phyloP scores from a whole-genome alignment of 2,888 invertebrate genomes.

The Trissolcus japonicus region DNA sequence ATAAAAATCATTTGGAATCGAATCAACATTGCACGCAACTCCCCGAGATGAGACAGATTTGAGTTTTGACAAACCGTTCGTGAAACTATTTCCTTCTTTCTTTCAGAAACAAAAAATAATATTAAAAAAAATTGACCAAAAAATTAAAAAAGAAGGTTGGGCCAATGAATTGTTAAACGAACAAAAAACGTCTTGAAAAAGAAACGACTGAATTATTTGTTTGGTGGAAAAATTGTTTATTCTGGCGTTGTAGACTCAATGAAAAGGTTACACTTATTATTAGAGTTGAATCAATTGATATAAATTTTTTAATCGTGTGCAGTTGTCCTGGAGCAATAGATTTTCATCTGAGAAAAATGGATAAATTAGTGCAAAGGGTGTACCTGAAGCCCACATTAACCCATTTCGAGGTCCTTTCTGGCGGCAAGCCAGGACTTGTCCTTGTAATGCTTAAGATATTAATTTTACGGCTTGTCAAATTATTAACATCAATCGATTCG shows the following conservation, averaged over 20 bases:
- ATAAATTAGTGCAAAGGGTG: conserved; percentile 20
- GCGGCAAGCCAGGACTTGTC: conserved; percentile 26
- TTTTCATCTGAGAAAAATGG: conserved; percentile 14
- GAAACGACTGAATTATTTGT: too few species aligned
- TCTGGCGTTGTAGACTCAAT: conserved; percentile 4
- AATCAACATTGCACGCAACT: conserved; percentile 12
- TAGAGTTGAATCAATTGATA: conserved; percentile 15
- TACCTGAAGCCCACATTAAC: conserved; percentile 18
- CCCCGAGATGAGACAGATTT: not conserved
- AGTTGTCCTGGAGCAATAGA: not conserved
- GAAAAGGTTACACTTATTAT: conserved; percentile 27
- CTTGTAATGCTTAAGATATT: conserved; percentile 33
- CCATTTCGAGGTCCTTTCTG: conserved; percentile 35
- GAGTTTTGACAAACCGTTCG: too few species aligned
- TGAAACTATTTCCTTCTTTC: too few species aligned
- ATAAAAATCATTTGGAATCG: conserved; percentile 27
- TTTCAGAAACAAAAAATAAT: too few species aligned
- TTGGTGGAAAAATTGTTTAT: conserved; percentile 8
- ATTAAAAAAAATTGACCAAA: too few species aligned
- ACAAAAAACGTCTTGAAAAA: too few species aligned
- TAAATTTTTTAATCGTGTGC: not conserved
- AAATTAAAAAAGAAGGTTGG: too few species aligned
- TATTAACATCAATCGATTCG: conserved; percentile 26
- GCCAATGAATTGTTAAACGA: too few species aligned
- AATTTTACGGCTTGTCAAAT: conserved; percentile 25